Conservation (phyloP, 2,797 vertebrate genomes). For the Zalophus californianus region DNA sequence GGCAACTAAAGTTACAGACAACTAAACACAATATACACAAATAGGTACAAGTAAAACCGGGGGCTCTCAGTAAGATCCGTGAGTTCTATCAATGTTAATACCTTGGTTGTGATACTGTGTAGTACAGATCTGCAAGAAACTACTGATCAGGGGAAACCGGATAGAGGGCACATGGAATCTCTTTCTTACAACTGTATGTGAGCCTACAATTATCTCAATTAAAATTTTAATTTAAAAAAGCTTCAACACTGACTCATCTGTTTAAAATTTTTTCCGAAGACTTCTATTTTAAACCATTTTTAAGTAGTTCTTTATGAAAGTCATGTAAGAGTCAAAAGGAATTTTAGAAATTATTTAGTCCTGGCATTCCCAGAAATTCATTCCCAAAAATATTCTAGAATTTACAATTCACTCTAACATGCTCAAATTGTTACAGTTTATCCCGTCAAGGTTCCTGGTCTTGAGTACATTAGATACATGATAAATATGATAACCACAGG, state of each 20-base stretch:
- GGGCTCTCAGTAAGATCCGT: background rate
- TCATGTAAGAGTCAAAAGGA: background rate
- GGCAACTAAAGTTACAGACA: background rate
- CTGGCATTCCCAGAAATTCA: conserved; percentile 13
- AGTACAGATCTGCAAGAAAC: background rate
- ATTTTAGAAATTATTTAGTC: conserved; percentile 28
- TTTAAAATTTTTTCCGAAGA: conserved; percentile 12
- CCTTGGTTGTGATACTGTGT: background rate
- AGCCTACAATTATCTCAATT: background rate
- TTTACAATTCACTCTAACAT: background rate
- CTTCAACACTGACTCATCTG: background rate
- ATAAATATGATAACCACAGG: background rate
- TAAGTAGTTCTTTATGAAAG: conserved; percentile 45
- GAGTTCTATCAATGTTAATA: background rate
- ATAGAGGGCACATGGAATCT: background rate
- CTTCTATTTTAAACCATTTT: conserved; percentile 58
- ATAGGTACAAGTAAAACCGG: background rate
- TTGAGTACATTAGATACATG: background rate
- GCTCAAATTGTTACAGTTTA: background rate
- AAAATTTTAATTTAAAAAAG: conserved; percentile 40
- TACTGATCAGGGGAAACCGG: background rate
- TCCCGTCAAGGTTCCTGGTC: background rate
- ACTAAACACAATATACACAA: background rate
- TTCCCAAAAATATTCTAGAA: conserved; percentile 32
- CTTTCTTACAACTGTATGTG: background rate